Evolutionary conservation across 2,113 vertebrate genomes (phyloP).

Genomic region (Cettia cetti): DNA sequence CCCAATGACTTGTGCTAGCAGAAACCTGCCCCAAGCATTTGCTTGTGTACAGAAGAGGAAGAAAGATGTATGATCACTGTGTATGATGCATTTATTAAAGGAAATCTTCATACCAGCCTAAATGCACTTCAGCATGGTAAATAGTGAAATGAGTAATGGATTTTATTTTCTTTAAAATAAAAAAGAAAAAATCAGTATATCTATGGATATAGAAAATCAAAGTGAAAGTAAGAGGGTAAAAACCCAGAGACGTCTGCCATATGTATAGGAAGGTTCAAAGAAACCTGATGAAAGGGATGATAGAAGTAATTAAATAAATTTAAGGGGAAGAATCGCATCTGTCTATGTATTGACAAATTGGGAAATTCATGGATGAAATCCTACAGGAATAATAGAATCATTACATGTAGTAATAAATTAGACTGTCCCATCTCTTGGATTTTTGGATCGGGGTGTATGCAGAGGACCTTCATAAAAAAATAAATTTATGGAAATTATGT

Average conservation of each 20-base stretch:
- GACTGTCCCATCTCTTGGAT: background rate
- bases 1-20: background rate
- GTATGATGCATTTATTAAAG: background rate
- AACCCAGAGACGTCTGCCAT: background rate
- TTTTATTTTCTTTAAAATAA: no score
- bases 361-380: background rate
- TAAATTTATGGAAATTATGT: background rate
- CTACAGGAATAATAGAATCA: background rate
- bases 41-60: background rate
- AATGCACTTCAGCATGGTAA: background rate
- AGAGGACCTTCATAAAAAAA: background rate
- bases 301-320: background rate
- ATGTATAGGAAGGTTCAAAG: background rate
- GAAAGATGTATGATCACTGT: background rate
- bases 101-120: background rate
- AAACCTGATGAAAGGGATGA: background rate
- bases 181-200: accelerated
- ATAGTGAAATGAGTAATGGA: background rate
- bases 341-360: background rate
- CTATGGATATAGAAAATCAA: background rate
- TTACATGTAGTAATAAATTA: background rate
- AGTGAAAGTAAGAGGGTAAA: background rate
- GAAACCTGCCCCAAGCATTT: background rate
- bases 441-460: background rate
- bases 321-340: background rate